Evolutionary conservation across 2,888 invertebrate species (phyloP), one percentile per base, ranked within the genome.

Genomic region (Augiades crinisus): DNA sequence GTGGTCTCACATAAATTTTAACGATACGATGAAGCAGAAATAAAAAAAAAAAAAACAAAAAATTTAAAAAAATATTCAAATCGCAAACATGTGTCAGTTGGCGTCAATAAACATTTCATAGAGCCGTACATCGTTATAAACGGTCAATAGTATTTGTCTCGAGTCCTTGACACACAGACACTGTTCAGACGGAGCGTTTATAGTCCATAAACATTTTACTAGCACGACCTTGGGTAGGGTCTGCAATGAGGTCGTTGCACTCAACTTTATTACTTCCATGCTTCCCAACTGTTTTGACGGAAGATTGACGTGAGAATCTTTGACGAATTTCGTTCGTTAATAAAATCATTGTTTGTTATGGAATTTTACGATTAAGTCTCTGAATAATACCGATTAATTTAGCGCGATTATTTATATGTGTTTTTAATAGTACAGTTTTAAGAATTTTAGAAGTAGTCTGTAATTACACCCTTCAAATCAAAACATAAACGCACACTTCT

Each of bases 141-240:
- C 49, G 36, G 80, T 78, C 80, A 81, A 84, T 84, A 83, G 82
- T 83, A 81, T 78, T 64, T 78, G 81, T 81, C 83, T 84, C 71
- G 78, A 78, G 85, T 78, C 87, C 89, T 88, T 89, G 89, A 88
- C 89, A 88, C 68, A 86, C 78, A 86, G 85, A 86, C 87, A 83
- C 80, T 75, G 72, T 80, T 76, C 78, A 83, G 83, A 82, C 85
- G 82, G 70, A 76, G 80, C 64, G 79, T 88, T 89, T 89, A 89
- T 88, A 84, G 87, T 71, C 86, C 81, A 89, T 89, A 88, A 88
- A 89, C 86, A 87, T 87, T 89, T 88, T 88, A 88, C 88, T 88
- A 87, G 85, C 84, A 56, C 85, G 82, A 82, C 88, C 89, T 88
- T 87, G 86, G 63, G 72, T 81, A 80, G 85, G 86, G 87, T 85